These are phyloP conservation scores for Sialia sialis DNA, from an alignment of 2,113 vertebrate genomes.

Conservation along the genomic window DNA sequence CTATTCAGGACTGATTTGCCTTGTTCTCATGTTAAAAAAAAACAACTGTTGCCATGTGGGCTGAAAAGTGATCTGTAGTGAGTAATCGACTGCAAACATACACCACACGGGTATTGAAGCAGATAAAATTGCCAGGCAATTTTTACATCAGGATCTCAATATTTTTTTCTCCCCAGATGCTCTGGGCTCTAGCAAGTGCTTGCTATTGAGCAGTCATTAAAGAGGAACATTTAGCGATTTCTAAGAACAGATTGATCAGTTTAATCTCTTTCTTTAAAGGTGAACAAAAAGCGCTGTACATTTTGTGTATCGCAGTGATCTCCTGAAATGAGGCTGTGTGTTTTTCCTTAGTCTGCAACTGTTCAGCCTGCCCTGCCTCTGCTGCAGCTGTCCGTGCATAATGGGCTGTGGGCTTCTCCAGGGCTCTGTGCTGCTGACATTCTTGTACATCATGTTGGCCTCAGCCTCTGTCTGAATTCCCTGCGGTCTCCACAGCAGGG, in stretches of 20 bases:
- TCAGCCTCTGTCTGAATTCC: not conserved
- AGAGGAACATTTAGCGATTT: not conserved
- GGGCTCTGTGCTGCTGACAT: not conserved
- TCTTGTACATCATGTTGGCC: not conserved
- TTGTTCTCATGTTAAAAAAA: not conserved
- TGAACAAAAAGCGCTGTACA: not conserved
- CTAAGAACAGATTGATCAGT: not conserved
- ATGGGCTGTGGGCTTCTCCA: not conserved
- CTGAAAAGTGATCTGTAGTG: conserved; percentile 13
- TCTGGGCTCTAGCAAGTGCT: not conserved
- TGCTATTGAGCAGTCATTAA: not conserved
- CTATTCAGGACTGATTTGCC: not conserved
- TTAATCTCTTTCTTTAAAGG: not conserved
- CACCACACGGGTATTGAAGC: not conserved
- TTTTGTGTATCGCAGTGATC: not conserved
- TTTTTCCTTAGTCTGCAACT: not conserved
- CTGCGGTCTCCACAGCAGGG: not conserved
- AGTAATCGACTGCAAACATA: conserved; percentile 31
- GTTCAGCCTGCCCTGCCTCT: not conserved
- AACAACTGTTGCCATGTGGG: not conserved
- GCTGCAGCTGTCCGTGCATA: not conserved
- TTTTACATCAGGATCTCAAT: not conserved
- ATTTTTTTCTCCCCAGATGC: not conserved
- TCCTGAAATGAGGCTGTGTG: not conserved
- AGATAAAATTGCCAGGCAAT: conserved; percentile 32